Conservation (phyloP, 2,113 vertebrate species). For the Labrus mixtus region DNA sequence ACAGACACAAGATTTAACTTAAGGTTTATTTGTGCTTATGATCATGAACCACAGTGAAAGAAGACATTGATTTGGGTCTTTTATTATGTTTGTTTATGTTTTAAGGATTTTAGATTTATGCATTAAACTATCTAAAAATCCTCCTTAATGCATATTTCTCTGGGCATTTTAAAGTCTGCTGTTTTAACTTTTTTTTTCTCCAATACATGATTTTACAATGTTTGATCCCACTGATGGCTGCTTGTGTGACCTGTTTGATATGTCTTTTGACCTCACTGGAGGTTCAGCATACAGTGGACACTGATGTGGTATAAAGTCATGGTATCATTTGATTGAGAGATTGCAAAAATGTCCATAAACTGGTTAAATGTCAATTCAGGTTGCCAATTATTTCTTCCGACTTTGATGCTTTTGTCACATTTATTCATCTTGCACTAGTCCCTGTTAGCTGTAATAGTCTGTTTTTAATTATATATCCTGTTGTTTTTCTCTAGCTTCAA, state of each 20-base stretch:
- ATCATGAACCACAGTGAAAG: constrained; percentile 16
- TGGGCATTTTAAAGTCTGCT: constrained; percentile 40
- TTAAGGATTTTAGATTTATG: constrained; percentile 14
- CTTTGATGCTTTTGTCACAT: neutral
- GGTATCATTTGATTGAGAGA: constrained; percentile 64
- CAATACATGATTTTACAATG: constrained; percentile 28
- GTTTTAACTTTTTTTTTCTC: constrained; percentile 7
- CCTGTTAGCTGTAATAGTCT: too few species aligned
- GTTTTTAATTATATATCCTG: too few species aligned
- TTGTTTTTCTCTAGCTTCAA: too few species aligned
- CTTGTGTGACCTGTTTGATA: constrained; percentile 44
- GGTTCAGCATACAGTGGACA: constrained; percentile 41
- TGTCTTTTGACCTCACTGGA: constrained; percentile 30
- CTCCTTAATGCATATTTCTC: constrained; percentile 29
- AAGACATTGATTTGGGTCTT: constrained; percentile 2
- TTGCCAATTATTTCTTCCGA: constrained; percentile 53
- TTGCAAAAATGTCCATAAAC: constrained; percentile 70
- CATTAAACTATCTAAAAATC: constrained; percentile 20
- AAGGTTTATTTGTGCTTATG: constrained; percentile 60
- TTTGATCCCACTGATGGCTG: constrained; percentile 31
- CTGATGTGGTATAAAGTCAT: constrained; percentile 64
- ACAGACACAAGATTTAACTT: constrained; percentile 44
- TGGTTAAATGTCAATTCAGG: constrained; percentile 60
- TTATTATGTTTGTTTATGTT: neutral
- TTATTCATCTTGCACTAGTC: neutral